Percentiles rank a stretch among this genome's conserved stretches.
These are phyloP conservation scores for Phaetusa simplex DNA, from an alignment of 2,113 vertebrate species.

Conservation along the genomic window DNA sequence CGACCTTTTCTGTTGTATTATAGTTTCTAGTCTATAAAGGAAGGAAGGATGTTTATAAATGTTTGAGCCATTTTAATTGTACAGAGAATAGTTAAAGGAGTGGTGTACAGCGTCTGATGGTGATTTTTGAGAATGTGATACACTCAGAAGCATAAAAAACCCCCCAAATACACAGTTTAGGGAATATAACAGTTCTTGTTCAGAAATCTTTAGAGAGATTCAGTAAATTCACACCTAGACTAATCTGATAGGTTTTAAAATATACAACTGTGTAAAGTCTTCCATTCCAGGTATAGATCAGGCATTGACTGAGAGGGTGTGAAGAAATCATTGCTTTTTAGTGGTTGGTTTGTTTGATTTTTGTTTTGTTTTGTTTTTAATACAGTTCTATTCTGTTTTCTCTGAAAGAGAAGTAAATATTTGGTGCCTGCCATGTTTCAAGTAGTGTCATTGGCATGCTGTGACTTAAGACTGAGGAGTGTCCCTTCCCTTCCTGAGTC, in stretches of 20 bases:
- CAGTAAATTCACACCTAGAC: not conserved
- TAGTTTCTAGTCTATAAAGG: not conserved
- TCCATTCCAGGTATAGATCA: not conserved
- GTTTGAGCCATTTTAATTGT: not conserved
- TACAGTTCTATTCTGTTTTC: not conserved
- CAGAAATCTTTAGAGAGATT: not conserved
- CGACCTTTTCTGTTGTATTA: not conserved
- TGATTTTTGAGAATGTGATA: not conserved
- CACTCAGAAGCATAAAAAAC: not conserved
- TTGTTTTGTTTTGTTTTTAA: not conserved
- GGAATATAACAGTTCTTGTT: not conserved
- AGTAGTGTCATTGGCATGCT: not conserved
- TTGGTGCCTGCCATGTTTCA: not conserved
- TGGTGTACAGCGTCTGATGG: not conserved
- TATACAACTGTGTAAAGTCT: not conserved
- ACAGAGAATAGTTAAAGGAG: not conserved
- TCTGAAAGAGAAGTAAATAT: not conserved
- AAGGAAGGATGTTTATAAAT: not conserved
- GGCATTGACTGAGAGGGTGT: not conserved
- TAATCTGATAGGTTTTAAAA: not conserved
- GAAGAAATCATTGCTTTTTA: not conserved
- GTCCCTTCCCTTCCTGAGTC: not conserved
- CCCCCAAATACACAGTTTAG: not conserved
- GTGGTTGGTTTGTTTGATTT: not conserved
- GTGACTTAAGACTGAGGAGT: not conserved